Evolutionary conservation across 1,140 invertebrate genomes (phyloP).

Genomic region (Aphis craccivora): DNA sequence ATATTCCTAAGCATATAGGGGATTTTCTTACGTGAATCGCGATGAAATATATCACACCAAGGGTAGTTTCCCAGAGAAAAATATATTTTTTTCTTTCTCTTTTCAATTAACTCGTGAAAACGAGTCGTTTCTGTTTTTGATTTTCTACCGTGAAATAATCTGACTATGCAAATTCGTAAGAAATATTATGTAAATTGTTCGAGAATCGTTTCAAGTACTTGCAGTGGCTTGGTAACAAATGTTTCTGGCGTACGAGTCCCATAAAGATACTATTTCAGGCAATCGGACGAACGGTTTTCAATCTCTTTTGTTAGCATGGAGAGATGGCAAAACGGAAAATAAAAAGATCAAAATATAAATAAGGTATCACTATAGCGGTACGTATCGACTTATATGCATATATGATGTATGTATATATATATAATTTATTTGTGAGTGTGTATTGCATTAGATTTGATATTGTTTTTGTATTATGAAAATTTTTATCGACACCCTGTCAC

Average conservation of each 20-base stretch:
- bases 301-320: slow-evolving; percentile 24
- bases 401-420: not conserved
- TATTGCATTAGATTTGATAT: slow-evolving; percentile 35
- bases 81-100: not conserved
- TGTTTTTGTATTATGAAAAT: slow-evolving; percentile 51
- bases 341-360: not conserved
- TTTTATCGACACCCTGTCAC: slow-evolving; percentile 38
- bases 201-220: slow-evolving; percentile 23
- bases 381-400: not conserved
- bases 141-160: not conserved
- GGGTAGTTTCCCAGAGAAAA: not conserved
- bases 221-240: not conserved
- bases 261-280: slow-evolving; percentile 46
- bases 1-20: not conserved
- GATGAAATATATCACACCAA: not conserved
- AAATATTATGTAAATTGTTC: slow-evolving; percentile 57
- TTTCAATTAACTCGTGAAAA: slow-evolving; percentile 44
- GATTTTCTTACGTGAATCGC: not conserved
- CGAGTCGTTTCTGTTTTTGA: slow-evolving; percentile 49
- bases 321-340: not conserved
- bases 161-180: slow-evolving; percentile 26
- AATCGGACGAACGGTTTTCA: slow-evolving; percentile 28
- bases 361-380: not conserved
- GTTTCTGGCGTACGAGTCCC: not conserved
- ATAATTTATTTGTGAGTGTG: not conserved